Evolutionary conservation across 2,113 vertebrate genomes (phyloP), one percentile per base, ranked within the genome.

Genomic region (Triplophysa rosa): DNA sequence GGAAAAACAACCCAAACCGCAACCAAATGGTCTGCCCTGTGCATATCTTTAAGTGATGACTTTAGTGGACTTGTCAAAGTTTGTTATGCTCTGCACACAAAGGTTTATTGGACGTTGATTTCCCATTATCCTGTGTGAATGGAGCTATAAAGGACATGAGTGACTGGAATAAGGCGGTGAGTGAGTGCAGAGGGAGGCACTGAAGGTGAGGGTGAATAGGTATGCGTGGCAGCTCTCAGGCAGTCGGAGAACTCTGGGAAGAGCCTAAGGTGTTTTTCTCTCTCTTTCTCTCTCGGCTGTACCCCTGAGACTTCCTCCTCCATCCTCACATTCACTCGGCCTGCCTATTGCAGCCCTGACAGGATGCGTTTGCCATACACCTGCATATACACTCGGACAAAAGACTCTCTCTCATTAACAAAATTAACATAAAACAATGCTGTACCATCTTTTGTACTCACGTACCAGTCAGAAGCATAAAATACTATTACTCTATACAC

Each of bases 231-330:
- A 33, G 61, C 62, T 76, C 45, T 33, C 24, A 65, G 61, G 45
- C 73, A 64, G 73, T 33, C n/a, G 73, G 61, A 76, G 26, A 65
- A 65, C 2, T 17, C 40, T 65, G 73, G 61, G 26, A 64, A 49
- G 73, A 76, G 62, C 73, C 73, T 63, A 23, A 65, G 73, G 61
- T 61, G 1, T 33, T 76, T 65, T 17, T 76, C 33, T 72, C 56
- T 62, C 56, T 75, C 61, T 63, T 40, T 75, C 13, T 73, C 58
- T 49, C 72, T 75, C 40, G 11, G 54, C 40, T 62, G 5, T 47
- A 71, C 56, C 78, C 73, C 45, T 37, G 73, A 76, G 73, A 76
- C n/a, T 47, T 62, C 37, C 71, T 62, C 21, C 67, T 79, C 61
- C 40, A 63, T 49, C 24, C 58, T 79, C 45, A 70, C 14, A 63